Conservation (phyloP, 2,888 invertebrate genomes). For the Acholoe squamosa region DNA sequence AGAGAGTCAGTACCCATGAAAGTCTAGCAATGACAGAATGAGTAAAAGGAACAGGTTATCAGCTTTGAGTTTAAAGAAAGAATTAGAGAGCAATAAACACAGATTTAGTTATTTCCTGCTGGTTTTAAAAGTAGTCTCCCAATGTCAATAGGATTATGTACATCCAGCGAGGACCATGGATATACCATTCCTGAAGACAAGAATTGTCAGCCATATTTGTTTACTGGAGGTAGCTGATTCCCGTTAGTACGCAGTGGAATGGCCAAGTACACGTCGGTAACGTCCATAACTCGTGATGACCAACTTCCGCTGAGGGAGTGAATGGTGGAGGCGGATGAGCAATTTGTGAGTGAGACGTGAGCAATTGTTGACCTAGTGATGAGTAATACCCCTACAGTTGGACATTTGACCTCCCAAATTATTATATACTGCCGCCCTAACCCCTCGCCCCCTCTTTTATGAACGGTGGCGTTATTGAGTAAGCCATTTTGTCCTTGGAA, state of each 20-base stretch:
- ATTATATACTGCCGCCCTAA: background rate
- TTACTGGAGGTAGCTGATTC: background rate
- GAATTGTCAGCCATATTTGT: background rate
- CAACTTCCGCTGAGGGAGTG: background rate
- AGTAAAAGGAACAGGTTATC: too few species aligned
- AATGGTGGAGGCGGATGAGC: background rate
- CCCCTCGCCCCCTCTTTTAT: background rate
- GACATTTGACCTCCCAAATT: background rate
- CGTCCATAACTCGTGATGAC: background rate
- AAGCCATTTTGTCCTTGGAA: too few species aligned
- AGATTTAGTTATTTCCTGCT: too few species aligned
- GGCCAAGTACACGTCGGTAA: background rate
- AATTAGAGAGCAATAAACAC: too few species aligned
- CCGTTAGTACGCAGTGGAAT: background rate
- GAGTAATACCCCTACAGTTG: background rate
- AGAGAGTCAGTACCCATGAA: too few species aligned
- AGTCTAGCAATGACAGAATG: too few species aligned
- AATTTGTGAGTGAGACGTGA: constrained; percentile 21
- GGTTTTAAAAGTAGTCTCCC: too few species aligned
- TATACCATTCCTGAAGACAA: too few species aligned
- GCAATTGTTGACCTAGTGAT: background rate
- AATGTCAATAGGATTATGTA: too few species aligned
- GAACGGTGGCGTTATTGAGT: background rate
- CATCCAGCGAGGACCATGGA: too few species aligned
- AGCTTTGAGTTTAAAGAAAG: too few species aligned